Evolutionary conservation across 2,888 invertebrate genomes (phyloP).

Genomic region (Asteroscopus sphinx): DNA sequence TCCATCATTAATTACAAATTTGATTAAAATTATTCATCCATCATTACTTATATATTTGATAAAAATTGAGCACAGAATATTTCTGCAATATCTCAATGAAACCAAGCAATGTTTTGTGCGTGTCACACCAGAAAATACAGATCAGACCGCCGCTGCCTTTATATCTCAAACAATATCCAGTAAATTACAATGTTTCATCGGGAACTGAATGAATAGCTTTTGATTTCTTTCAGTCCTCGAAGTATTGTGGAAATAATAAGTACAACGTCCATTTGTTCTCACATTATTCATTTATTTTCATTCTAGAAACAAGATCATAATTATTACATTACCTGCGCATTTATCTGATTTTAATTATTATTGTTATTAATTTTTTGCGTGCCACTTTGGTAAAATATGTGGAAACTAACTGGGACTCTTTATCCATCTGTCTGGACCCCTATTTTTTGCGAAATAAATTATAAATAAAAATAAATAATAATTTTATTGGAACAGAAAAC

Average conservation of each 20-base stretch:
- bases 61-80: neutral
- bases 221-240: slow-evolving; percentile 25
- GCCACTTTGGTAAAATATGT: no score
- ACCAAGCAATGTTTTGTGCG: slow-evolving; percentile 14
- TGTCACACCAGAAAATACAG: slow-evolving; percentile 21
- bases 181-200: slow-evolving; percentile 39
- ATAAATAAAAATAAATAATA: no score
- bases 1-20: no score
- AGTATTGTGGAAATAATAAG: slow-evolving; percentile 3
- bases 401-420: no score
- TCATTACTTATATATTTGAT: neutral
- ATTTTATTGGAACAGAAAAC: no score
- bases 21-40: neutral
- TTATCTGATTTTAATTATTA: no score
- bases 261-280: neutral
- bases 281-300: neutral
- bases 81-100: neutral
- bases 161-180: slow-evolving; percentile 39
- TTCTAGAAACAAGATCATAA: no score
- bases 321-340: no score
- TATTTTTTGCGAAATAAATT: no score
- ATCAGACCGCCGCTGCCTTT: slow-evolving; percentile 24
- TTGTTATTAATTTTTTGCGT: no score
- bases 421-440: no score
- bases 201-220: slow-evolving; percentile 23